phyloP scores from a whole-genome alignment of 2,797 vertebrate genomes.

The Liasis olivaceus region DNA sequence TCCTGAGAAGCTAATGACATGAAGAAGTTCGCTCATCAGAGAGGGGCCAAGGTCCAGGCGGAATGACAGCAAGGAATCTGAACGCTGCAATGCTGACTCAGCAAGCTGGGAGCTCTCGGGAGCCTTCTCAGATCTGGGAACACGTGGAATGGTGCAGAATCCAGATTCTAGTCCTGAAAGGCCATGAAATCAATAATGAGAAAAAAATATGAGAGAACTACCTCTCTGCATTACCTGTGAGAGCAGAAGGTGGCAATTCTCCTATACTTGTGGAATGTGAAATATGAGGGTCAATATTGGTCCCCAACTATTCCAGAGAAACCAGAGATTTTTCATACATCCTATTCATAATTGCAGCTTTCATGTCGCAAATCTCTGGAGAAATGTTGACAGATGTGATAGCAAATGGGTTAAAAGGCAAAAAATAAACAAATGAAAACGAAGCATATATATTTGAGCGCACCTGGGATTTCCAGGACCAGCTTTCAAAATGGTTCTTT shows the following conservation, averaged over 20 bases:
- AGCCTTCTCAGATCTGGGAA: slow-evolving; percentile 80
- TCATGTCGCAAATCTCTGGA: neutral
- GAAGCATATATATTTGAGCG: neutral
- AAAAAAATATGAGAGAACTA: neutral
- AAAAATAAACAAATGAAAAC: neutral
- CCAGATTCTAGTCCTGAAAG: slow-evolving; percentile 84
- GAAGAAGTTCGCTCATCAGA: slow-evolving; percentile 89
- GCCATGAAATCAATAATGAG: slow-evolving; percentile 38
- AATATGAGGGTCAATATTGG: neutral
- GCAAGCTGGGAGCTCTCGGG: slow-evolving; percentile 56
- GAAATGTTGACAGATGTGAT: neutral
- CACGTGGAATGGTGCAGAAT: slow-evolving; percentile 88
- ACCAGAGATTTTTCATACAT: neutral
- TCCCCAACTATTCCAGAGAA: neutral
- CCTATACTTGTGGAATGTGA: neutral
- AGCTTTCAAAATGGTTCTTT: neutral
- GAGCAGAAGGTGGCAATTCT: neutral
- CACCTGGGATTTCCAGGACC: neutral
- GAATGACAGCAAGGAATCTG: slow-evolving; percentile 91
- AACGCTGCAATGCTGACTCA: slow-evolving; percentile 74
- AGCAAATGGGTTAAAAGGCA: neutral
- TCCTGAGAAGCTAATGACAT: slow-evolving; percentile 84
- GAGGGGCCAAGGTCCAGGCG: slow-evolving; percentile 93
- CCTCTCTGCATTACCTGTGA: neutral
- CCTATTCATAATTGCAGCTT: neutral